phyloP scores from a whole-genome alignment of 2,797 vertebrate species.

The Myoxocephalus aenaeus region DNA sequence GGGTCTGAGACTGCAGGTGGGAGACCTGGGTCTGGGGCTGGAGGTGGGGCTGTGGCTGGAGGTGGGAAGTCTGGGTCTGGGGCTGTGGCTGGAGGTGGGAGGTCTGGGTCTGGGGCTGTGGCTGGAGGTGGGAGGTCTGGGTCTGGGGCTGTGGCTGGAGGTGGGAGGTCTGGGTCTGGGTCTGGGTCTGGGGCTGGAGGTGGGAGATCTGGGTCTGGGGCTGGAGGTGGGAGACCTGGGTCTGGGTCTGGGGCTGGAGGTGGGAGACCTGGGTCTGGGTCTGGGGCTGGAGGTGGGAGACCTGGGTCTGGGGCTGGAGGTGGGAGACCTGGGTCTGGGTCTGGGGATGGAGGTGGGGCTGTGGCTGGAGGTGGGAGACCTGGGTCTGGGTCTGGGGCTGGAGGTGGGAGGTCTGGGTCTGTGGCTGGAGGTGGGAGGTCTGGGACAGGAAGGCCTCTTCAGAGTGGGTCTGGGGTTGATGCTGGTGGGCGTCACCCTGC shows the following conservation, averaged over 20 bases:
- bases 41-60: no score
- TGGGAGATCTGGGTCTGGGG: constrained; percentile 3
- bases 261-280: not conserved
- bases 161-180: constrained; percentile 2
- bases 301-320: constrained; percentile 23
- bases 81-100: not conserved
- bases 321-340: not conserved
- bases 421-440: not conserved
- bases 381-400: constrained; percentile 5
- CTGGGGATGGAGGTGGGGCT: no score
- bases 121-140: not conserved
- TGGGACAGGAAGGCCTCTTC: not conserved
- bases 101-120: constrained; percentile 34
- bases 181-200: not conserved
- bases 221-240: not conserved
- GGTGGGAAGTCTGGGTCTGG: not conserved
- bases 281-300: not conserved
- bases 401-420: no score
- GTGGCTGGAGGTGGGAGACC: no score
- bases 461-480: not conserved
- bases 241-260: not conserved
- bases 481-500: constrained; percentile 48
- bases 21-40: not conserved
- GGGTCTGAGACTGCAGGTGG: not conserved
- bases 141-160: no score